These are phyloP conservation scores for Thamnophis elegans DNA, from an alignment of 2,797 vertebrate genomes.

Conservation along the genomic window DNA sequence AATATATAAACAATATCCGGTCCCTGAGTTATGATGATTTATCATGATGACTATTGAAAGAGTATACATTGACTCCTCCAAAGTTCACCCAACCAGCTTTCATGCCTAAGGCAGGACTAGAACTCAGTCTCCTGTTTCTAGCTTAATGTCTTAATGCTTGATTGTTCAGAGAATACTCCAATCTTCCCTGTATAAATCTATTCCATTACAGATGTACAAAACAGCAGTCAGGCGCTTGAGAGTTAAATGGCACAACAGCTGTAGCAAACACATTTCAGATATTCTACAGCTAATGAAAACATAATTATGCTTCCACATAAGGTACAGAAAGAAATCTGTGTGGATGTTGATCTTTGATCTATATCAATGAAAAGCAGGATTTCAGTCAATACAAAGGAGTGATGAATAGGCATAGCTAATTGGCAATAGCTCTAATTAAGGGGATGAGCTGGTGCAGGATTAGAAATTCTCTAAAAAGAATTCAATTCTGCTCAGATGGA, in stretches of 20 bases:
- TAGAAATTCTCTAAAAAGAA: not conserved
- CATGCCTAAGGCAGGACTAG: not conserved
- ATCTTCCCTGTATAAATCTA: not conserved
- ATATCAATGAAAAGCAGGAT: not conserved
- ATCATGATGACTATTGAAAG: not conserved
- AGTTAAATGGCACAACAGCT: not conserved
- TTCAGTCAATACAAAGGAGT: not conserved
- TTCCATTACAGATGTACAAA: not conserved
- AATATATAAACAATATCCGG: slow-evolving; percentile 32
- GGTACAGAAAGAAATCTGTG: not conserved
- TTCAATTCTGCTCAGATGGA: not conserved
- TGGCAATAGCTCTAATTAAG: not conserved
- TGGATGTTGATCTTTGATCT: not conserved
- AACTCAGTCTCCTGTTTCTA: not conserved
- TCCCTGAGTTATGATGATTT: not conserved
- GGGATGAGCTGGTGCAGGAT: not conserved
- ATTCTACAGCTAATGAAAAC: not conserved
- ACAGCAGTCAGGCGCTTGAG: not conserved
- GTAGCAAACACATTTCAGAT: not conserved
- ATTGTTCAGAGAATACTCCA: not conserved
- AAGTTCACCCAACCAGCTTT: not conserved
- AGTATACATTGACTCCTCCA: not conserved
- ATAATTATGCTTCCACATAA: not conserved
- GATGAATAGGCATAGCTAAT: not conserved
- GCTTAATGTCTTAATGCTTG: not conserved